Evolutionary conservation across 2,888 invertebrate genomes (phyloP).

Genomic region (Drosophila macrospina): DNA sequence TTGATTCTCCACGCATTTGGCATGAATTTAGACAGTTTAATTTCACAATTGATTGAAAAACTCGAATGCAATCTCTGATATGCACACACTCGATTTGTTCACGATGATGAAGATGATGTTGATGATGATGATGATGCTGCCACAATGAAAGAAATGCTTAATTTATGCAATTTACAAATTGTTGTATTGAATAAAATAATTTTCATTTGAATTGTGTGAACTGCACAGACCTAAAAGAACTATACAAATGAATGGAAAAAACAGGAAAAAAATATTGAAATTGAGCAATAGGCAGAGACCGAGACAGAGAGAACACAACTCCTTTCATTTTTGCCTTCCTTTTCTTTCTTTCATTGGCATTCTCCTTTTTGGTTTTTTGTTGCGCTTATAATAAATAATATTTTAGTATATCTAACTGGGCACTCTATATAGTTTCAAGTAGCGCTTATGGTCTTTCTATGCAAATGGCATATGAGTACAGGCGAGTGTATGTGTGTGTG

Average conservation of each 20-base stretch:
- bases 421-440: slow-evolving; percentile 61
- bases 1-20: slow-evolving; percentile 55
- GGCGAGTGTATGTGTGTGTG: slow-evolving; percentile 3
- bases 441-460: slow-evolving; percentile 73
- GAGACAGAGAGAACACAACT: slow-evolving; percentile 7
- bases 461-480: slow-evolving; percentile 52
- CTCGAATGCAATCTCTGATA: slow-evolving; percentile 51
- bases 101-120: slow-evolving; percentile 23
- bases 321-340: too few relatives aligned
- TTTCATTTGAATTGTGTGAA: slow-evolving; percentile 34
- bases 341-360: too few relatives aligned
- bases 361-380: slow-evolving; percentile 22
- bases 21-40: slow-evolving; percentile 61
- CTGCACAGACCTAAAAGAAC: neutral
- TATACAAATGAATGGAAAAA: slow-evolving; percentile 9
- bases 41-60: slow-evolving; percentile 65
- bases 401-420: slow-evolving; percentile 53
- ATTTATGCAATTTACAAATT: slow-evolving; percentile 61
- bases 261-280: neutral
- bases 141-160: slow-evolving; percentile 39
- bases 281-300: neutral
- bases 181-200: slow-evolving; percentile 45
- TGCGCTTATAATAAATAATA: slow-evolving; percentile 56
- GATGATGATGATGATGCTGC: slow-evolving; percentile 17
- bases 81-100: slow-evolving; percentile 60